Conservation (phyloP, 2,888 invertebrate species). For the Zaprionus obscuricornis region DNA sequence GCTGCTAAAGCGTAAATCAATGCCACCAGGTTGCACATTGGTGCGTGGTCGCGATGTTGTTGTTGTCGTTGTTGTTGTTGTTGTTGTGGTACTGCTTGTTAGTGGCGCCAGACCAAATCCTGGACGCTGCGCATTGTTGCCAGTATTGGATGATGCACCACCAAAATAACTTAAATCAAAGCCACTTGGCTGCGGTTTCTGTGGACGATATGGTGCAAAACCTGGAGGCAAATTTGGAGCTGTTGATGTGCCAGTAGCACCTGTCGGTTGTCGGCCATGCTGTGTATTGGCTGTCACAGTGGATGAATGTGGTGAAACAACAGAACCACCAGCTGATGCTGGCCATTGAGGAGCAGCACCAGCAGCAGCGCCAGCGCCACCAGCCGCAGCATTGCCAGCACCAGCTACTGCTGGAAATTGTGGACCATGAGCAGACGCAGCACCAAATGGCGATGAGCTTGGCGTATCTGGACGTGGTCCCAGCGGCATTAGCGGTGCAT, state of each 20-base stretch:
- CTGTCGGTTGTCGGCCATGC: constrained; percentile 30
- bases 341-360: constrained; percentile 3
- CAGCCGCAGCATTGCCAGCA: not conserved
- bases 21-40: constrained; percentile 16
- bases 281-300: constrained; percentile 2
- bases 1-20: constrained; percentile 63
- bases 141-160: constrained; percentile 33
- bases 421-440: constrained; percentile 31
- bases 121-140: constrained; percentile 49
- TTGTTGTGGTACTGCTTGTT: constrained; percentile 48
- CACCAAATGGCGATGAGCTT: constrained; percentile 71
- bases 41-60: constrained; percentile 53
- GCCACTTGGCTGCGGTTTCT: constrained; percentile 78
- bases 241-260: constrained; percentile 22
- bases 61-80: constrained; percentile 52
- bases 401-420: constrained; percentile 63
- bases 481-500: constrained; percentile 77
- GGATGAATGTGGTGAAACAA: not conserved
- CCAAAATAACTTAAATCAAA: constrained; percentile 80
- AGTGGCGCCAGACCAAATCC: constrained; percentile 66
- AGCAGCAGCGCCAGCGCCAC: not conserved
- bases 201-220: constrained; percentile 73
- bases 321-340: not conserved
- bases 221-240: constrained; percentile 67
- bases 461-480: constrained; percentile 81